phyloP scores from a whole-genome alignment of 1,140 invertebrate genomes.

The Bathynomus jamesi region DNA sequence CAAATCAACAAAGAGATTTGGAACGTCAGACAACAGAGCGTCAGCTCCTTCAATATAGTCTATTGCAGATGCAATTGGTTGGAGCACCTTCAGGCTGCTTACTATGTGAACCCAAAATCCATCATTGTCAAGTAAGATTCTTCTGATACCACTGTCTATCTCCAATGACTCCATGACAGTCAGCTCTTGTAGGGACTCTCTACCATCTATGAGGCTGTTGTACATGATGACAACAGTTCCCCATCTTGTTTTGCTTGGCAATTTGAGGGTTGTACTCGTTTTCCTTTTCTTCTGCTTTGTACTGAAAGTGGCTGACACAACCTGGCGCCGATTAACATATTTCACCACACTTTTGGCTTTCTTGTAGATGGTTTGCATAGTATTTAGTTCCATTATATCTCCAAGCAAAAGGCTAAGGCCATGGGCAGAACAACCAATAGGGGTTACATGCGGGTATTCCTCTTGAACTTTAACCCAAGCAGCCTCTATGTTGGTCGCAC shows the following conservation, averaged over 20 bases:
- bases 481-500: neutral
- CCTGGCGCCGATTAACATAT: too few species aligned
- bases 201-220: neutral
- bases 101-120: neutral
- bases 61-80: neutral
- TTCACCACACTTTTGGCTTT: too few species aligned
- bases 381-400: too few species aligned
- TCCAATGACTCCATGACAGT: neutral
- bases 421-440: neutral
- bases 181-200: neutral
- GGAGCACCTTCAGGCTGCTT: neutral
- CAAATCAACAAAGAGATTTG: neutral
- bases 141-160: neutral
- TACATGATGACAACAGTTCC: neutral
- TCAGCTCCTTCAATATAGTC: neutral
- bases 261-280: too few species aligned
- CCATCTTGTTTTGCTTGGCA: neutral
- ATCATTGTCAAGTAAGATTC: neutral
- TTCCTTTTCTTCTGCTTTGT: too few species aligned
- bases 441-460: neutral
- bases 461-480: neutral
- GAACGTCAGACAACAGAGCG: neutral
- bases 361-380: too few species aligned
- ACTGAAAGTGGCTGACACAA: too few species aligned
- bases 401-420: too few species aligned